phyloP scores from a whole-genome alignment of 1,140 invertebrate genomes.

The Drosophila grimshawi region DNA sequence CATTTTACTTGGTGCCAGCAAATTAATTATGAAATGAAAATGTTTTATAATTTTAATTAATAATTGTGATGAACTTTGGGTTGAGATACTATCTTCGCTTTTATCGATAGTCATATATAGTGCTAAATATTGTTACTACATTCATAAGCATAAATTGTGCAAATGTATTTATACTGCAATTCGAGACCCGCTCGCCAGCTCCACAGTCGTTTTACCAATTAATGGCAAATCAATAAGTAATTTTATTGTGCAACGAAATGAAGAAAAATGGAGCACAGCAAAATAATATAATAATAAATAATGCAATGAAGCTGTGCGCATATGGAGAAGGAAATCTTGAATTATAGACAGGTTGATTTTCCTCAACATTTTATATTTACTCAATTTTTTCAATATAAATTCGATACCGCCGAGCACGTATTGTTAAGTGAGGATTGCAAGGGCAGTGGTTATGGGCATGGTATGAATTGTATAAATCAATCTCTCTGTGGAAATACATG shows the following conservation, averaged over 20 bases:
- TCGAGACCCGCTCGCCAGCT: constrained; percentile 7
- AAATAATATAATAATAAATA: constrained; percentile 67
- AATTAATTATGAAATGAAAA: too few relatives aligned
- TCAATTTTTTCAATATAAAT: constrained; percentile 68
- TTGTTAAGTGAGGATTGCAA: constrained; percentile 43
- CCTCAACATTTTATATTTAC: constrained; percentile 62
- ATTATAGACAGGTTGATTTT: background rate
- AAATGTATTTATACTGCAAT: constrained; percentile 24
- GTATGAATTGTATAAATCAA: constrained; percentile 64
- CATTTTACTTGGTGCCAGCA: too few relatives aligned
- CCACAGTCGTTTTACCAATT: constrained; percentile 39
- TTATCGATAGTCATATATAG: background rate
- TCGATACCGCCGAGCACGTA: constrained; percentile 37
- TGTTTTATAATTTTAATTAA: too few relatives aligned
- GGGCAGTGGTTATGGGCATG: constrained; percentile 32
- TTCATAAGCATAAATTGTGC: constrained; percentile 58
- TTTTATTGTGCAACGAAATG: constrained; percentile 54
- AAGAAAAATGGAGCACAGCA: constrained; percentile 44
- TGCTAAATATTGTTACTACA: constrained; percentile 20
- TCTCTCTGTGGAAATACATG: constrained; percentile 42
- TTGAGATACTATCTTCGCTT: background rate
- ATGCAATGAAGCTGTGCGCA: constrained; percentile 31
- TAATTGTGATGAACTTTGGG: too few relatives aligned
- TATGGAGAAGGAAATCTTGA: constrained; percentile 3
- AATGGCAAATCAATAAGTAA: constrained; percentile 72